Evolutionary conservation across 2,113 vertebrate genomes (phyloP), one percentile per base, ranked within the genome.

Genomic region (Orycteropus afer): DNA sequence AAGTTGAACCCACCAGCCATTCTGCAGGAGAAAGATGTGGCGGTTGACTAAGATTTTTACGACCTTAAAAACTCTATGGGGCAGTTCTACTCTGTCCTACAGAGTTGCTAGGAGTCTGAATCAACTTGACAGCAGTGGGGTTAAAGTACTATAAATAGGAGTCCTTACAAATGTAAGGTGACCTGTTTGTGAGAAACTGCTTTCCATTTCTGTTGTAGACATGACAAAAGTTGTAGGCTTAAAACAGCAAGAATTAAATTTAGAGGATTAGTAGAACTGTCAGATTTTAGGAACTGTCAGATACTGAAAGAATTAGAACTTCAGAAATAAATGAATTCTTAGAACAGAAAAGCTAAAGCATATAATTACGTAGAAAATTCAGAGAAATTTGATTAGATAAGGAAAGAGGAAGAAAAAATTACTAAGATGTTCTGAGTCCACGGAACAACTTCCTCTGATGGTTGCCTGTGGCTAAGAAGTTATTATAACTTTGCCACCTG

Each of bases 301-400:
- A 73, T 49, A 55, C 45, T 63, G 59, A 85, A 73, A 92, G 77
- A 94, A 92, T 25, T 40, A 85, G 77, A n/a, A 84, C 65, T 92
- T 94, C 45, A 73, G 55, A 95, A 92, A 96, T 53, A 61, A 94
- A 96, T 87, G 84, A 78, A 95, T 89, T 87, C 32, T 34, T 69
- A 27, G n/a, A 93, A 59, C 34, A 42, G 34, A 91, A 89, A 94
- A 93, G 7, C 45, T 81, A 37, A 84, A 81, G 67, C 25, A 93
- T 78, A 55, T 93, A 90, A 94, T 95, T 92, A 96, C 85, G 47
- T 71, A 5, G 17, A 86, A 92, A 94, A 81, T 34, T 37, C 29
- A 67, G 5, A 86, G 42, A 14, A 15, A 27, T 37, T 74, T 76
- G 71, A 71, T n/a, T 69, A 61, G 40, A 25, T 51, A 85, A 87